phyloP scores from a whole-genome alignment of 2,113 vertebrate genomes.

The Mormyrus lacerda region DNA sequence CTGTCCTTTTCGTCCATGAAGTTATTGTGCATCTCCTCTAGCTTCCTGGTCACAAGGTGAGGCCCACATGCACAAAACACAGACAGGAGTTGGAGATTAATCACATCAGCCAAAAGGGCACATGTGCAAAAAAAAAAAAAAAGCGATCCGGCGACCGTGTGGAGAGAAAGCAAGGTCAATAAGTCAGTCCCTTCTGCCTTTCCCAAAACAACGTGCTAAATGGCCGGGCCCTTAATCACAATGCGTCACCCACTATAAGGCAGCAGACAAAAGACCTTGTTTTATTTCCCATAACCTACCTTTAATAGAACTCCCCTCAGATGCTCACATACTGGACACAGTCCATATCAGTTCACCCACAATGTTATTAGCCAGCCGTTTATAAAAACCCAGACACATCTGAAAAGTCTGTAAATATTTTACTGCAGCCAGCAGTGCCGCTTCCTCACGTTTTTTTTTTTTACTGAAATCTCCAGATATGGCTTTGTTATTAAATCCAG shows the following conservation, averaged over 20 bases:
- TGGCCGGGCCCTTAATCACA: background rate
- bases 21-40: slow-evolving; percentile 66
- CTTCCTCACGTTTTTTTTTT: background rate
- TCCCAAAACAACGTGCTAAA: slow-evolving; percentile 7
- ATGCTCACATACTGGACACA: background rate
- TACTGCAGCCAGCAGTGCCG: background rate
- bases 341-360: background rate
- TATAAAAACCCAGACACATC: slow-evolving; percentile 7
- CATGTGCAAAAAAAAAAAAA: background rate
- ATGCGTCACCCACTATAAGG: background rate
- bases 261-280: background rate
- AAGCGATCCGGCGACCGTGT: too few species aligned
- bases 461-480: background rate
- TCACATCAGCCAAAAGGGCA: background rate
- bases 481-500: slow-evolving; percentile 13
- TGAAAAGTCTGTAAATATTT: slow-evolving; percentile 9
- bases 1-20: slow-evolving; percentile 78
- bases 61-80: background rate
- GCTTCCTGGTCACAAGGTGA: slow-evolving; percentile 54
- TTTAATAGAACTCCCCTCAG: background rate
- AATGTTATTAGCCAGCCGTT: slow-evolving; percentile 4
- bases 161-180: slow-evolving; percentile 2
- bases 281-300: slow-evolving; percentile 3
- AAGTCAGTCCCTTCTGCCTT: background rate
- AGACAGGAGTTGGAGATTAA: background rate